These are phyloP conservation scores for Megalops cyprinoides DNA, from an alignment of 2,797 vertebrate species.

Conservation along the genomic window DNA sequence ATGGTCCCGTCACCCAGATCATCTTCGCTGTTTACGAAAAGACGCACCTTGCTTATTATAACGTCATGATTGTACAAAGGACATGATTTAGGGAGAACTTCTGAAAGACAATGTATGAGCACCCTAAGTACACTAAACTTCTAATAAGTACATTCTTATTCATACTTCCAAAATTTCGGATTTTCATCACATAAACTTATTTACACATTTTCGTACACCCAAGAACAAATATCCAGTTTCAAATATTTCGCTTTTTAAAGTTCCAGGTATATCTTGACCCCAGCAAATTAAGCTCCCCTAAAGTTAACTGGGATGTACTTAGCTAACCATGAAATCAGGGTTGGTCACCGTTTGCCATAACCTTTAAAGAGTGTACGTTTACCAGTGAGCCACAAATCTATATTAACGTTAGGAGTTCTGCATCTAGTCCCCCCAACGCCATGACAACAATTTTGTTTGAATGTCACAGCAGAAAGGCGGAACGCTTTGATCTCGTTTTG, in stretches of 20 bases:
- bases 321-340: not conserved
- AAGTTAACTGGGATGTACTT: not conserved
- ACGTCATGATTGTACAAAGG: not conserved
- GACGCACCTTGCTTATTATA: not conserved
- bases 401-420: too few species aligned
- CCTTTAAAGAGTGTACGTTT: not conserved
- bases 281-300: not conserved
- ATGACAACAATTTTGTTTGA: not conserved
- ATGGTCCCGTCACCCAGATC: not conserved
- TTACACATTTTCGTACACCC: too few species aligned
- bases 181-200: too few species aligned
- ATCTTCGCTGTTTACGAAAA: not conserved
- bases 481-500: slow-evolving; percentile 18
- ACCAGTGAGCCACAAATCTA: not conserved
- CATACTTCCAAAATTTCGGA: too few species aligned
- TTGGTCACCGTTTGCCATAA: not conserved
- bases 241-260: not conserved
- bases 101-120: too few species aligned
- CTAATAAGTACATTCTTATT: not conserved
- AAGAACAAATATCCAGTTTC: not conserved
- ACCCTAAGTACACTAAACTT: too few species aligned
- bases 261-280: not conserved
- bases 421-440: not conserved
- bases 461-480: slow-evolving; percentile 17
- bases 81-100: not conserved